phyloP scores from a whole-genome alignment of 2,113 vertebrate species.

The Saimiri boliviensis region DNA sequence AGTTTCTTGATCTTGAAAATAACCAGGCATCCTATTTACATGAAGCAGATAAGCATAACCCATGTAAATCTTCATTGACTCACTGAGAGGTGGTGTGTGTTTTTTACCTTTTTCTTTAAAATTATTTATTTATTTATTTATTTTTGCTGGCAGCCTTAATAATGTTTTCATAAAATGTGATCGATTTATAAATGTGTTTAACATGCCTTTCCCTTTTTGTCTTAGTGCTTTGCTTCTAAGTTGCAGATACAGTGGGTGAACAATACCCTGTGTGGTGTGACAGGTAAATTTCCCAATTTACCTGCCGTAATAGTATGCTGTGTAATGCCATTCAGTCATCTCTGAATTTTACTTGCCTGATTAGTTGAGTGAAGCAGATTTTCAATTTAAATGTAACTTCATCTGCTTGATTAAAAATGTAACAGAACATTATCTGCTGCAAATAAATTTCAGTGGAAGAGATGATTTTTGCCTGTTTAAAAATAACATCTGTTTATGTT shows the following conservation, averaged over 20 bases:
- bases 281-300: constrained; percentile 86
- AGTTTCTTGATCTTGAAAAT: constrained; percentile 61
- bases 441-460: constrained; percentile 89
- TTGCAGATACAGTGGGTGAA: constrained; percentile 79
- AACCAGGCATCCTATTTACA: constrained; percentile 27
- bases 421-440: constrained; percentile 89
- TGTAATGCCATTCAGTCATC: constrained; percentile 80
- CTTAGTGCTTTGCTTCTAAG: constrained; percentile 79
- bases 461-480: constrained; percentile 87
- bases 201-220: constrained; percentile 82
- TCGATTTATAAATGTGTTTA: constrained; percentile 82
- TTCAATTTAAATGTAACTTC: constrained; percentile 91
- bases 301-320: constrained; percentile 81
- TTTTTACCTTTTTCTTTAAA: constrained; percentile 31
- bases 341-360: constrained; percentile 84
- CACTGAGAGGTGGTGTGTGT: constrained; percentile 65
- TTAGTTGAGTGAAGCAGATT: constrained; percentile 88
- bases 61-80: constrained; percentile 71
- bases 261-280: constrained; percentile 83
- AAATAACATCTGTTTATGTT: constrained; percentile 90
- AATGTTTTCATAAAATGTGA: constrained; percentile 82
- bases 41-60: constrained; percentile 65
- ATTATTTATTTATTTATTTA: constrained; percentile 51
- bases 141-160: constrained; percentile 65
- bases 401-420: constrained; percentile 91